A percentile compares a stretch with the other conserved stretches of the same genome.
phyloP scores from a whole-genome alignment of 2,888 invertebrate species.

The Aleiodes leptofemur region DNA sequence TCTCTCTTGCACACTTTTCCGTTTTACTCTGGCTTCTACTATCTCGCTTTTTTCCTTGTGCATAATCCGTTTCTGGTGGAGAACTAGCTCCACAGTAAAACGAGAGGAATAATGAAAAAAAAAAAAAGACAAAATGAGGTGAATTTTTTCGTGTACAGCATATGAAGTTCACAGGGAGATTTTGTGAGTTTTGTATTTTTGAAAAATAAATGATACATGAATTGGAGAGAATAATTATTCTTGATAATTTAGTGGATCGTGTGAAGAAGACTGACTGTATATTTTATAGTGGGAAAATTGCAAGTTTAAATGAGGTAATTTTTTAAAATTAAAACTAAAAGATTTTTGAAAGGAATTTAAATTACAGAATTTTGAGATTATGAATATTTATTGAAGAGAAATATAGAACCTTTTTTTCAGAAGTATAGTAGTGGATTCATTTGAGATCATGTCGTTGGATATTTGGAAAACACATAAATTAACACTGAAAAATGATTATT shows the following conservation, averaged over 20 bases:
- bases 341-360: too few species aligned
- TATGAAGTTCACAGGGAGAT: constrained; percentile 25
- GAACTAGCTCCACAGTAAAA: background rate
- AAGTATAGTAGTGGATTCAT: too few species aligned
- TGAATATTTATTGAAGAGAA: too few species aligned
- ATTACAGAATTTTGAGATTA: too few species aligned
- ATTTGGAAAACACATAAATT: too few species aligned
- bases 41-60: constrained; percentile 6
- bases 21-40: background rate
- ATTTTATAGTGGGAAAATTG: too few species aligned
- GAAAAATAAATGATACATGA: constrained; percentile 16
- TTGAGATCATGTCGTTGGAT: too few species aligned
- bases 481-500: too few species aligned
- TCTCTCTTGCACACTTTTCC: too few species aligned
- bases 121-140: background rate
- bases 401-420: too few species aligned
- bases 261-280: background rate
- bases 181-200: constrained; percentile 19
- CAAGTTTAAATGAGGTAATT: too few species aligned
- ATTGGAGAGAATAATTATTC: background rate
- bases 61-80: constrained; percentile 33
- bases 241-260: background rate
- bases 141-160: constrained; percentile 27
- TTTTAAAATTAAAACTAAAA: too few species aligned
- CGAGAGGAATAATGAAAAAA: background rate